Conservation (phyloP, 2,113 vertebrate species). For the Pterocles gutturalis region DNA sequence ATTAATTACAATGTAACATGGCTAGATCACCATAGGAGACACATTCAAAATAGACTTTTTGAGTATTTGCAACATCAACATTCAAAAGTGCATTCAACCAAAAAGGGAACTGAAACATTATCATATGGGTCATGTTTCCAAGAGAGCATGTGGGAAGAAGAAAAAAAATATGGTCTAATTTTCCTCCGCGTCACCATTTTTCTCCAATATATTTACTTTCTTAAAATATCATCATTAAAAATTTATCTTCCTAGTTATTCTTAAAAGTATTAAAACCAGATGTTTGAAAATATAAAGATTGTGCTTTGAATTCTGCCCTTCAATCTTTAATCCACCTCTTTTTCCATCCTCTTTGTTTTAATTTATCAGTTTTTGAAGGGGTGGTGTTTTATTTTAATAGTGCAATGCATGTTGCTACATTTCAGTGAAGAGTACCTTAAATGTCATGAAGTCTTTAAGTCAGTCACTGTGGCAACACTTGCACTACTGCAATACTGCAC, state of each 20-base stretch:
- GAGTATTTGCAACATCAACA: background rate
- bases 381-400: background rate
- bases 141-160: background rate
- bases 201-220: background rate
- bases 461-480: background rate
- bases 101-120: background rate
- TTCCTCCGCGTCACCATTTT: background rate
- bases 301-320: background rate
- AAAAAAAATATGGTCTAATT: background rate
- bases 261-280: background rate
- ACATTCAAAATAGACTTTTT: background rate
- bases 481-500: background rate
- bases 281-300: background rate
- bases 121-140: background rate
- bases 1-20: background rate
- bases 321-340: background rate
- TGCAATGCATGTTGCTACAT: background rate
- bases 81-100: background rate
- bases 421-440: background rate
- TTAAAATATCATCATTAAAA: background rate
- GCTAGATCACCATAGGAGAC: background rate
- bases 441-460: background rate
- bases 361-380: background rate
- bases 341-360: background rate
- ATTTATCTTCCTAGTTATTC: background rate